Evolutionary conservation across 2,797 vertebrate genomes (phyloP), one percentile per base, ranked within the genome.

Genomic region (Eulemur coronatus): DNA sequence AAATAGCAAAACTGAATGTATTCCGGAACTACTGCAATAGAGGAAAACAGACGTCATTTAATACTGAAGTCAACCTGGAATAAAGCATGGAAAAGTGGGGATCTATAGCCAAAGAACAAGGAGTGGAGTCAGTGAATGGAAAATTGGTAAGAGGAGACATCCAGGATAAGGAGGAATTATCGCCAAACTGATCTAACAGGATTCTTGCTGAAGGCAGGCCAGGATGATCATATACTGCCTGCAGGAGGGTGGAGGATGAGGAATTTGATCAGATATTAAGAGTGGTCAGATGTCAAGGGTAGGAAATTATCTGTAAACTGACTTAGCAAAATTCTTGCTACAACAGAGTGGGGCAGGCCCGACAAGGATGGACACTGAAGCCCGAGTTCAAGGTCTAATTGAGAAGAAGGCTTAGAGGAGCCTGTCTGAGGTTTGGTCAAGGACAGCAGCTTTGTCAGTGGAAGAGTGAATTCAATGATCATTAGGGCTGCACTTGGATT

Each of bases 251-350:
- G 6, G 11, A 28, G 4, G 30, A 35, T 30, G 24, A 80, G n/a
- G 26, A 72, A 43, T 79, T 69, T 55, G n/a, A 24, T 43, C 35
- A 91, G 41, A 59, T 48, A 26, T 46, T 41, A 12, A 43, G 3
- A 2, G 10, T 55, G 3, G 33, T 20, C 24, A 63, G 13, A n/a
- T 28, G 11, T 24, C 18, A 72, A 41, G 0, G 4, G 1, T 18
- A 17, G 28, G 28, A 35, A 30, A 61, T 28, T 78, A 14, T 65
- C 33, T 33, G 18, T 38, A 33, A 57, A 38, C 1, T 28, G 13
- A n/a, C 7, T 35, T 57, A 76, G 38, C 57, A 89, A 76, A 8
- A 30, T 13, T 84, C n/a, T 67, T 61, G 10, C 41, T 61, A 17
- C 6, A 79, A 5, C 24, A 41, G 22, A 10, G 20, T 38, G 5